Base-by-base conservation (phyloP, 2,113 vertebrate genomes). In the Vimba vimba region DNA sequence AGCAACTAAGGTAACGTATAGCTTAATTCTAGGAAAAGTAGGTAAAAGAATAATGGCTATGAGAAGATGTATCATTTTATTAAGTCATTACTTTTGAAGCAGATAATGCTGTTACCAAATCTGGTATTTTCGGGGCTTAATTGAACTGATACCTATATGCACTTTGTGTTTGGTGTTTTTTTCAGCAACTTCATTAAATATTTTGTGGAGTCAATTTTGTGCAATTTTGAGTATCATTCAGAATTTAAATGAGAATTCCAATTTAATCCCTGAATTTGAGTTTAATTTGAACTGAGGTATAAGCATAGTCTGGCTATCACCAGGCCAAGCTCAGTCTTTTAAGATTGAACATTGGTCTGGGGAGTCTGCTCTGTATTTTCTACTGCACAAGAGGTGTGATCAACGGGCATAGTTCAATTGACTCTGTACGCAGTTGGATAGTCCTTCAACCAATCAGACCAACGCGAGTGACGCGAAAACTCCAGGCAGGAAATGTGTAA, bases 1-100 rank as follows among this genome's bases (percentile, higher is more conserved):
- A 4, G 80, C 88, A 59, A 85, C 69, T 33, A 90, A 85, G 85
- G 89, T 90, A 74, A 87, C 12, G 21, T 75, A 6, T 39, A 74
- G 33, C 74, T 39, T 84, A 2, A 43, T 73, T 21, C 4, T 25
- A 52, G 39, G 15, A n/a, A 64, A n/a, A 25, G 10, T 80, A n/a
- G 27, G 66, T 71, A 10, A 73, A 73, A 12, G 21, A 19, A 71
- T 21, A 71, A 23, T 71, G 3, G 13, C 17, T 10, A 69, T 39
- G 17, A 69, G 33, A 36, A 69, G 30, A 8, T 69, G 19, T 21
- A 36, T 36, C 0, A 69, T 69, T 69, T 21, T 39, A 39, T 69
- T 36, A 21, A 8, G 3, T 36, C 33, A 21, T 69, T 19, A 33
- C 64, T 33, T 33, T 19, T 68, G 64, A 30, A 33, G 27, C 8